Percentiles rank a stretch among this genome's conserved stretches.
Conservation (phyloP, 2,113 vertebrate genomes). For the Microcebus murinus region DNA sequence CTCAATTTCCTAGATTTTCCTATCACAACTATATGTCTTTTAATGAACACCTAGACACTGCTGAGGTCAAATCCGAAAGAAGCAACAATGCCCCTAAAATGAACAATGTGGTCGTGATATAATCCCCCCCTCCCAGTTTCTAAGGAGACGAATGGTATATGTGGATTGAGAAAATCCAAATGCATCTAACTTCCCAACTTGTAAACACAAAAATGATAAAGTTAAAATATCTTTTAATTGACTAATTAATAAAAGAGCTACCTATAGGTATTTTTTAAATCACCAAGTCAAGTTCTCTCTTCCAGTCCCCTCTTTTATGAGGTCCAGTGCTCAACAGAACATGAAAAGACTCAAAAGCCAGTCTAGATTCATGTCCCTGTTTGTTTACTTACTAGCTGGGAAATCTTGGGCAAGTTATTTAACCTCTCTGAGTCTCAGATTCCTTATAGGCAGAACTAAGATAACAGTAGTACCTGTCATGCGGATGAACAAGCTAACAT, state of each 20-base stretch:
- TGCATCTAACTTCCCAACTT: neutral
- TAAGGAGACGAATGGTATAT: neutral
- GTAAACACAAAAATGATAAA: neutral
- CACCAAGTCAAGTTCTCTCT: neutral
- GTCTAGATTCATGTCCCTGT: neutral
- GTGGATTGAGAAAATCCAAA: slow-evolving; percentile 13
- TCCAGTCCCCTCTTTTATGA: neutral
- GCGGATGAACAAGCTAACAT: neutral
- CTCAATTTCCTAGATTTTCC: neutral
- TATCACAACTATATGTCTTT: neutral
- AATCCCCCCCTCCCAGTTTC: neutral
- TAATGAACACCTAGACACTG: neutral
- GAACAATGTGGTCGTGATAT: neutral
- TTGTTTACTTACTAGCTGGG: neutral
- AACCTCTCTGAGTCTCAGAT: slow-evolving; percentile 16
- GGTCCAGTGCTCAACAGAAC: neutral
- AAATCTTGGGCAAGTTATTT: slow-evolving; percentile 62
- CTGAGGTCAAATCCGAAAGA: neutral
- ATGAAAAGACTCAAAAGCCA: neutral
- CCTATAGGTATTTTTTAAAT: neutral
- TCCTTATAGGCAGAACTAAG: neutral
- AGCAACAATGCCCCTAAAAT: neutral
- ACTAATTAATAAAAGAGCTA: neutral
- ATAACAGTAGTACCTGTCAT: neutral
- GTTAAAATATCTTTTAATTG: neutral